phyloP scores from a whole-genome alignment of 2,113 vertebrate genomes.

The Lagopus leucura region DNA sequence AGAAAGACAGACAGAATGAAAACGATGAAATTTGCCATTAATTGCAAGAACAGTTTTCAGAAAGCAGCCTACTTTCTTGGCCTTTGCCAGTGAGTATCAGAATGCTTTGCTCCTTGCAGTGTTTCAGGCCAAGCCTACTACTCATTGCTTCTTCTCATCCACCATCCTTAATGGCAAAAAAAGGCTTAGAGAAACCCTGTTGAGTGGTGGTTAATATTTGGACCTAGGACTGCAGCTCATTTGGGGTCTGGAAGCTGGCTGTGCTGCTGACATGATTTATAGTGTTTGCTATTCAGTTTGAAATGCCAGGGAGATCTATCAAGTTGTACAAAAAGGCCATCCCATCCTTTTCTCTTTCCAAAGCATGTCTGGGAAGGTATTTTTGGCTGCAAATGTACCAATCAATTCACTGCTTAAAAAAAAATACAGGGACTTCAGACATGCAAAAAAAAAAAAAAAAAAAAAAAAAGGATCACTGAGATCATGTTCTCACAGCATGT shows the following conservation, averaged over 20 bases:
- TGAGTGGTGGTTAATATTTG: background rate
- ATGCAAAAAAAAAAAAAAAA: background rate
- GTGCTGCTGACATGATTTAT: slow-evolving; percentile 33
- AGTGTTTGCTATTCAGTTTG: background rate
- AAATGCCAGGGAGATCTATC: slow-evolving; percentile 28
- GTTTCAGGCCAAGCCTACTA: background rate
- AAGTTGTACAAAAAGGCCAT: background rate
- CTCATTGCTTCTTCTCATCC: background rate
- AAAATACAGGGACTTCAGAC: background rate
- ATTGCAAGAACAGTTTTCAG: background rate
- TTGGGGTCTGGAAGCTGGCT: background rate
- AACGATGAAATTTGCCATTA: background rate
- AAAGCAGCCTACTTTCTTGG: background rate
- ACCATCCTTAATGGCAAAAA: background rate
- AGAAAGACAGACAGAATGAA: background rate
- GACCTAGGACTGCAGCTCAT: background rate
- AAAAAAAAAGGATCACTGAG: background rate
- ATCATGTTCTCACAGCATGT: background rate
- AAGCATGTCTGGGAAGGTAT: background rate
- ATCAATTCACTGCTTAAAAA: accelerated
- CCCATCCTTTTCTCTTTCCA: slow-evolving; percentile 3
- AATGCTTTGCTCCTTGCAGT: background rate
- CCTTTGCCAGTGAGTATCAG: background rate
- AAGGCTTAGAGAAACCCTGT: background rate
- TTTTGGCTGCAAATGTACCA: background rate